These are phyloP conservation scores for Australoheros facetus DNA, from an alignment of 2,797 vertebrate species.

Conservation along the genomic window DNA sequence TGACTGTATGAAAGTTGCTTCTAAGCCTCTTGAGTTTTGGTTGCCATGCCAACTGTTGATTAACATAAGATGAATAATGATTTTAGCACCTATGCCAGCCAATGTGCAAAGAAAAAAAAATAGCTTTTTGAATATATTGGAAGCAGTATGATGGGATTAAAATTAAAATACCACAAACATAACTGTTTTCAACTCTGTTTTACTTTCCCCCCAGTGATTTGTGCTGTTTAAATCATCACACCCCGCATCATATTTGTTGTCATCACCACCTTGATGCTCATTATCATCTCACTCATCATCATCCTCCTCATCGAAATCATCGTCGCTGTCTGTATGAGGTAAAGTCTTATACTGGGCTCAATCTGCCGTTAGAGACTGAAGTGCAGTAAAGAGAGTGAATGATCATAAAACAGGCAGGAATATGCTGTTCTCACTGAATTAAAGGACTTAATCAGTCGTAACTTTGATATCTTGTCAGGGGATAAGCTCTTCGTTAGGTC, in stretches of 20 bases:
- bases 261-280: slow-evolving; percentile 54
- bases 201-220: slow-evolving; percentile 60
- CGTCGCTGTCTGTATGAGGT: slow-evolving; percentile 55
- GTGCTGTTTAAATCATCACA: slow-evolving; percentile 42
- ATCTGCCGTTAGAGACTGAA: not conserved
- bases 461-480: not conserved
- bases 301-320: slow-evolving; percentile 46
- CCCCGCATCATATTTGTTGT: slow-evolving; percentile 52
- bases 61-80: slow-evolving; percentile 54
- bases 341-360: slow-evolving; percentile 33
- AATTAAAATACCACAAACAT: slow-evolving; percentile 39
- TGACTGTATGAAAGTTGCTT: slow-evolving; percentile 7
- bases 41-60: slow-evolving; percentile 63
- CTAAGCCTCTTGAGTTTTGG: slow-evolving; percentile 28
- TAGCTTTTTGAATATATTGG: slow-evolving; percentile 20
- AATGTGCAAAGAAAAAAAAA: slow-evolving; percentile 26
- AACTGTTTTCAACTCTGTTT: slow-evolving; percentile 47
- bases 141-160: slow-evolving; percentile 26
- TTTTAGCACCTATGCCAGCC: slow-evolving; percentile 35
- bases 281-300: slow-evolving; percentile 55
- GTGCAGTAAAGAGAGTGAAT: not conserved
- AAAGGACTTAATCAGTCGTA: not conserved
- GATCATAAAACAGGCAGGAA: not conserved
- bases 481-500: not conserved
- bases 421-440: not conserved